phyloP scores from a whole-genome alignment of 2,888 invertebrate species.

The Scaptomyza reducta region DNA sequence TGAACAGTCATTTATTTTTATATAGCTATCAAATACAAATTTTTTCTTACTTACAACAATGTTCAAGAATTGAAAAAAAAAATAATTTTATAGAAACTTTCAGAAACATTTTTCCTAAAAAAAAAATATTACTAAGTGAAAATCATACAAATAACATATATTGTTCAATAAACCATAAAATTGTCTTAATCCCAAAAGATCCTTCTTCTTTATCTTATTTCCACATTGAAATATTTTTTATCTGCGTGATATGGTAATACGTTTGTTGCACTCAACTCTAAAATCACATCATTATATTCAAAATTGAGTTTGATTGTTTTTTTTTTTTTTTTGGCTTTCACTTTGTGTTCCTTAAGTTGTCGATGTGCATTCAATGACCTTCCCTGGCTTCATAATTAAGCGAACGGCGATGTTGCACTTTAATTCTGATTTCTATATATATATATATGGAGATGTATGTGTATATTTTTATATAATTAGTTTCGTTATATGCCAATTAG shows the following conservation, averaged over 20 bases:
- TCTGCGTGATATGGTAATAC: slow-evolving; percentile 1
- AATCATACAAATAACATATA: no score
- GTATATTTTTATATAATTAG: slow-evolving; percentile 57
- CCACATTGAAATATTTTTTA: no score
- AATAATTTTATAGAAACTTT: no score
- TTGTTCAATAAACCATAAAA: no score
- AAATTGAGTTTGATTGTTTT: slow-evolving; percentile 23
- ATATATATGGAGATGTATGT: not conserved
- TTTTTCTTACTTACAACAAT: no score
- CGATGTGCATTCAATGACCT: slow-evolving; percentile 54
- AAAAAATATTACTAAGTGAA: no score
- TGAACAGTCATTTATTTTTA: not conserved
- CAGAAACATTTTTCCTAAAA: no score
- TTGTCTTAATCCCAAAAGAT: no score
- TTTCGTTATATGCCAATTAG: slow-evolving; percentile 76
- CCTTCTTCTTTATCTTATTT: no score
- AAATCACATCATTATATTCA: slow-evolving; percentile 11
- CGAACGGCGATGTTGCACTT: slow-evolving; percentile 27
- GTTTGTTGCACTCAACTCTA: slow-evolving; percentile 20
- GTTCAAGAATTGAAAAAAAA: no score
- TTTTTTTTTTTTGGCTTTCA: slow-evolving; percentile 30
- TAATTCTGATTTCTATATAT: slow-evolving; percentile 36
- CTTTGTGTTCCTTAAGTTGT: slow-evolving; percentile 21
- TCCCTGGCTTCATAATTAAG: slow-evolving; percentile 34
- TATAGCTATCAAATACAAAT: not conserved